Evolutionary conservation across 37 sponge, comb jelly and placozoan species (phyloP), one percentile per base, ranked within the genome.

Genomic region (Eunapius fragilis): DNA sequence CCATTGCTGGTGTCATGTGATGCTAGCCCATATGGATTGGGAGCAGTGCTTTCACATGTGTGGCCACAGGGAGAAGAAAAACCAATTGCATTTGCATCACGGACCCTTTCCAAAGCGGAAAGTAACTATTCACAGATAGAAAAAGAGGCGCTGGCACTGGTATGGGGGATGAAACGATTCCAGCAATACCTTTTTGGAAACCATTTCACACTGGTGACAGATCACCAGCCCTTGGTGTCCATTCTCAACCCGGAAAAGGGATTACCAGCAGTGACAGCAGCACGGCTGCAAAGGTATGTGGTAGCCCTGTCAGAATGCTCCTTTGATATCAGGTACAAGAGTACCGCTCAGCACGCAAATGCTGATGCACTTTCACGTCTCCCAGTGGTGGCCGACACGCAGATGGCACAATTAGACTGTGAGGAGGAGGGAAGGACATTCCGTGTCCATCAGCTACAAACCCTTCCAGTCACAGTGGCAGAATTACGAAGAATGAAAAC

Each of bases 341-440:
- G 47, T 4, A 88, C 88, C 2, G 25, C 7, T 24, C 47, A 71
- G 25, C 92, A 91, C 77, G 33, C 32, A 26, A 92, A 92, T 77
- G 88, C 93, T 35, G 92, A 91, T 80, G 85, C 72, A 14, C 67
- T 83, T 24, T 88, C 92, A n/a, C 77, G 88, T 22, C 31, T 92
- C 2, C 85, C 80, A 25, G 68, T 91, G 14, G 26, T 24, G 22
- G 30, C 37, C 35, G 26, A 68, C 25, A 32, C 22, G 26, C 28
- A 23, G 80, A 49, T 69, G 38, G 37, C 31, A 36, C 76, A 17
- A n/a, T 22, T 12, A 33, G 68, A 5, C 32, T 47, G 4, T 22
- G 45, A 27, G 7, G 77, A 69, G 2, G 34, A 31, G n/a, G n/a
- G n/a, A n/a, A n/a, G n/a, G n/a, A n/a, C n/a, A n/a, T n/a, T n/a